Evolutionary conservation across 2,888 invertebrate species (phyloP).

Genomic region (Lithophane leautieri): DNA sequence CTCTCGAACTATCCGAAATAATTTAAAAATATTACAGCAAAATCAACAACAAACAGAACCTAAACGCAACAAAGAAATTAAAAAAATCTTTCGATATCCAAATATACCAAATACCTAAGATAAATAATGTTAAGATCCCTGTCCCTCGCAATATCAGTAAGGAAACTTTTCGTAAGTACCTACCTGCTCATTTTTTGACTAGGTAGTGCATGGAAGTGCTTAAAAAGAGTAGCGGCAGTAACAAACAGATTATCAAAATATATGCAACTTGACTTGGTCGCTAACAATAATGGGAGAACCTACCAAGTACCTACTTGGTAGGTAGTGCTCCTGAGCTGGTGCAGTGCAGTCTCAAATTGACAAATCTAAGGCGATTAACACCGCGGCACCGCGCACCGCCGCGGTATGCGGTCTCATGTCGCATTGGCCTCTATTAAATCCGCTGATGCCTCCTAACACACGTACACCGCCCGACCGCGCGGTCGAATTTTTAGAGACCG

Average conservation of each 20-base stretch:
- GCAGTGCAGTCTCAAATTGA: background rate
- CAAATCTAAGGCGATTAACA: background rate
- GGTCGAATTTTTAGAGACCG: too few species aligned
- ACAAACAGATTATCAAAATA: background rate
- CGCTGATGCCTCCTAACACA: too few species aligned
- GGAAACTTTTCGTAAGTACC: conserved; percentile 74
- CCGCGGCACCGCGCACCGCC: too few species aligned
- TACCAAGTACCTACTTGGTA: background rate
- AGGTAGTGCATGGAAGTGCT: background rate
- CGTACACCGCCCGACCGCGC: too few species aligned
- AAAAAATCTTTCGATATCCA: conserved; percentile 20
- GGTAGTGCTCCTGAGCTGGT: background rate
- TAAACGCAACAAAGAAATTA: conserved; percentile 7
- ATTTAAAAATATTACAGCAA: conserved; percentile 25
- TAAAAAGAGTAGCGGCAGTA: background rate
- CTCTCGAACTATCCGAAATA: conserved; percentile 7
- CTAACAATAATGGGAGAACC: background rate
- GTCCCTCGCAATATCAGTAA: conserved; percentile 63
- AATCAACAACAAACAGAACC: conserved; percentile 4
- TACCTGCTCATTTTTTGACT: conserved; percentile 25
- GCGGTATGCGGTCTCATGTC: too few species aligned
- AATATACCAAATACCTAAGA: conserved; percentile 28
- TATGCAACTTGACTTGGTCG: background rate
- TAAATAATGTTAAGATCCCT: conserved; percentile 76
- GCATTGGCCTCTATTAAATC: too few species aligned